Evolutionary conservation across 2,113 vertebrate genomes (phyloP), one percentile per base, ranked within the genome.

Genomic region (Dasypus novemcinctus): DNA sequence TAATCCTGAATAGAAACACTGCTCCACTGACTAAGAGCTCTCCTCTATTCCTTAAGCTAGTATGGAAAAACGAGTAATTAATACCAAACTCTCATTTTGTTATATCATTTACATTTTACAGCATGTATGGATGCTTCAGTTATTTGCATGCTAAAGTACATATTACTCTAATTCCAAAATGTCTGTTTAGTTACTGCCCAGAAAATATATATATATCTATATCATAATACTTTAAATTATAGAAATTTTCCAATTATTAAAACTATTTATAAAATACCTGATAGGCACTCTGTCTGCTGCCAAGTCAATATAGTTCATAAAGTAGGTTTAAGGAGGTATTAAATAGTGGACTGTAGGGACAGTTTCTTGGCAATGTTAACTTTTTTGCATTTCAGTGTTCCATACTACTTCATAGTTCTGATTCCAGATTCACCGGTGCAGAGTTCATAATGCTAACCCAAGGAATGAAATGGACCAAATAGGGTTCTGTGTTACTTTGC

Each of bases 311-410:
- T 8, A 52, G 54, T 61, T n/a, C 23, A 87, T 71, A 76, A 61
- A 80, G 91, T 85, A 75, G 49, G 17, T 92, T 74, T 92, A 90
- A 20, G 71, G 85, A 66, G 43, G 1, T 83, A n/a, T n/a, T n/a
- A 92, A 78, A 61, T 21, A 86, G 43, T 38, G 74, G 54, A 59
- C 63, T 92, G 17, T 18, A 80, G 29, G 43, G 38, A 85, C 85
- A 79, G 52, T 64, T 88, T 95, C 72, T 92, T 96, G 89, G 82
- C 49, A 88, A 38, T 14, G 12, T 57, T 83, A 92, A 85, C 46
- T 92, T 87, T 93, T 92, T 96, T 93, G 23, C 61, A 57, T 91
- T 93, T 36, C 31, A 78, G 5, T 87, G 57, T 10, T 95, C 7
- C 61, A 33, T 63, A 49, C 74, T 86, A 59, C 11, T 88, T 33